Evolutionary conservation across 2,113 vertebrate genomes (phyloP).

Genomic region (Dipodomys merriami): DNA sequence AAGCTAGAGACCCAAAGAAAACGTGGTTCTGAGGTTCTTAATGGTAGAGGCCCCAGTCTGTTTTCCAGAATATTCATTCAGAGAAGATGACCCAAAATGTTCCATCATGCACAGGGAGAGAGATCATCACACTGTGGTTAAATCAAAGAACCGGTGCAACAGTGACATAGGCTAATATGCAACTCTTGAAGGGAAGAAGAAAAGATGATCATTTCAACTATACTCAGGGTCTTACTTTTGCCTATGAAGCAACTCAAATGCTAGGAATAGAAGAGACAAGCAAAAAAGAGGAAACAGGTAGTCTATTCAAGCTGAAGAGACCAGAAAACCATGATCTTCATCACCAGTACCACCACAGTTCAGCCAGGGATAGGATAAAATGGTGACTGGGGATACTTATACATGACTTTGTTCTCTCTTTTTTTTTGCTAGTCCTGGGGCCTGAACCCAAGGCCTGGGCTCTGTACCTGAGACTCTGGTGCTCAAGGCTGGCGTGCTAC

Average conservation of each 20-base stretch:
- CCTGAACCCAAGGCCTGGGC: too few species aligned
- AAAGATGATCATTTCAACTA: background rate
- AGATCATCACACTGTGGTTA: background rate
- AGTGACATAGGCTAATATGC: background rate
- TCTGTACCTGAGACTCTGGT: too few species aligned
- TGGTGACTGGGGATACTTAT: background rate
- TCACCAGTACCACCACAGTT: background rate
- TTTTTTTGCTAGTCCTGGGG: too few species aligned
- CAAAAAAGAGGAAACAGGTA: background rate
- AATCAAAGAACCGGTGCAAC: background rate
- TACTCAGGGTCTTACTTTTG: background rate
- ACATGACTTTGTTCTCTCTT: too few species aligned
- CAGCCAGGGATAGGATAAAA: background rate
- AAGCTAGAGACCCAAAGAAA: background rate
- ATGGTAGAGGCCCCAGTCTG: background rate
- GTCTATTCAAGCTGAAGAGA: background rate
- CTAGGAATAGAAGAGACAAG: background rate
- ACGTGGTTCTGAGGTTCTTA: background rate
- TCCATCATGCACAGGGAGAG: rapidly evolving
- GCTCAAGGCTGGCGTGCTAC: too few species aligned
- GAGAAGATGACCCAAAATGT: background rate
- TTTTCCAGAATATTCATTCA: background rate
- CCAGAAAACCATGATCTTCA: background rate
- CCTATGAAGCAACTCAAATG: background rate
- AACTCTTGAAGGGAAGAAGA: background rate